Evolutionary conservation across 2,888 invertebrate species (phyloP), one percentile per base, ranked within the genome.

Genomic region (Eristalis tenax): DNA sequence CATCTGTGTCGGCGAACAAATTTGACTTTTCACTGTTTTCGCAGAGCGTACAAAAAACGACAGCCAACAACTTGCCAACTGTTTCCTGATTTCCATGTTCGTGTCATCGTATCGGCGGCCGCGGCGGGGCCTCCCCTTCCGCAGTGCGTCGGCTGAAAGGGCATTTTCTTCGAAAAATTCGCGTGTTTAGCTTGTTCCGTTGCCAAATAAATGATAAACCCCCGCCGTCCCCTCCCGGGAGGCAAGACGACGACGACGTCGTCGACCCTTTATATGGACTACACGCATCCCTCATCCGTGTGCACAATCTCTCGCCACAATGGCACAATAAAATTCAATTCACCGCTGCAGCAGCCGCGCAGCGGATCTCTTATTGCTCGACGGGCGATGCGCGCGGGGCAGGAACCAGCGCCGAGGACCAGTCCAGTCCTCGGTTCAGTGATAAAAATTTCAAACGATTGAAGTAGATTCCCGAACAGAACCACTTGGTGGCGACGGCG

Each of bases 361-460:
- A 10, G 43, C 13, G 43, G 43, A 43, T 43, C 43, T 43, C n/a
- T 43, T 43, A 50, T 50, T 15, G 43, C 43, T 35, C 35, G 35
- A 35, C 11, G 35, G 35, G 10, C 10, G 35, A 11, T 35, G 35
- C 38, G 35, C 38, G 38, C 38, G 38, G 38, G 50, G 8, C 50
- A 18, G 6, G 50, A 50, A 32, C 32, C 32, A 26, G 32, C 32
- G 32, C 18, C 18, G 18, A n/a, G 18, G n/a, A n/a, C 50, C 50
- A 18, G 50, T 50, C 50, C 50, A n/a, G n/a, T n/a, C n/a, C 3
- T 50, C 10, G 5, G 32, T 32, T 50, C 50, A 50, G 65, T 83
- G 87, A 87, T 87, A 87, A 87, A 87, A 83, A 83, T 73, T 50
- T 87, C 78, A 82, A 86, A 63, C 86, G 74, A 86, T 86, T 78